phyloP scores from a whole-genome alignment of 2,888 invertebrate genomes.

The Drosophila nr. medialis region DNA sequence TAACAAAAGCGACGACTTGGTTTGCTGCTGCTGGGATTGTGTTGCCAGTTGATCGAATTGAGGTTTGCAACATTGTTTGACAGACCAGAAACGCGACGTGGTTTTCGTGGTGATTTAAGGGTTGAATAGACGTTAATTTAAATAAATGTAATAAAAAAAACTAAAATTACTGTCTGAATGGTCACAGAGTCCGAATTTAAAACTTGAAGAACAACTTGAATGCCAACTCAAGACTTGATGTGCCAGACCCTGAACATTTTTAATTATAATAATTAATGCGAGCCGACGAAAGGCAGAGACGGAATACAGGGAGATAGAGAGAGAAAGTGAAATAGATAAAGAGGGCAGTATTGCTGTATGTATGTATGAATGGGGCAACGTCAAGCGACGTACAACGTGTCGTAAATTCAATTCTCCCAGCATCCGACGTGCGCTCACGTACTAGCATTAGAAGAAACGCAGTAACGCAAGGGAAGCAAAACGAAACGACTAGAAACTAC shows the following conservation, averaged over 20 bases:
- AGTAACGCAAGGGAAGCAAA: background rate
- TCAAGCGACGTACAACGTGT: constrained; percentile 54
- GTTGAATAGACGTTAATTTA: constrained; percentile 67
- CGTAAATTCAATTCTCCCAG: constrained; percentile 73
- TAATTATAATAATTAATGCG: constrained; percentile 78
- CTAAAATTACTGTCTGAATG: constrained; percentile 21
- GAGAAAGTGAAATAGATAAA: background rate
- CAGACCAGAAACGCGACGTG: constrained; percentile 9
- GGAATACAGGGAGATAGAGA: background rate
- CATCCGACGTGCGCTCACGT: constrained; percentile 73
- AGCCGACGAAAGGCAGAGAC: constrained; percentile 5
- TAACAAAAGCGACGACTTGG: constrained; percentile 34
- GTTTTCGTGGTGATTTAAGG: constrained; percentile 55
- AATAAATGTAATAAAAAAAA: constrained; percentile 6
- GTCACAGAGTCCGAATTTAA: constrained; percentile 41
- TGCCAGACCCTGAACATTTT: constrained; percentile 50
- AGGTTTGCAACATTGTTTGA: constrained; percentile 67
- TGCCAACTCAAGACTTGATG: constrained; percentile 31
- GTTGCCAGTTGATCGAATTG: constrained; percentile 55
- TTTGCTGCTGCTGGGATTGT: constrained; percentile 50
- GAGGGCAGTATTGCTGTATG: constrained; percentile 6
- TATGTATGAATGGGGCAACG: constrained; percentile 4
- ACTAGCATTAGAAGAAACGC: constrained; percentile 28
- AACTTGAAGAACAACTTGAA: constrained; percentile 38
- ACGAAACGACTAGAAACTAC: constrained; percentile 1